A percentile compares a stretch with the other conserved stretches of the same genome.
Conservation (phyloP, 2,888 invertebrate species). For the Cephus nigrinus region DNA sequence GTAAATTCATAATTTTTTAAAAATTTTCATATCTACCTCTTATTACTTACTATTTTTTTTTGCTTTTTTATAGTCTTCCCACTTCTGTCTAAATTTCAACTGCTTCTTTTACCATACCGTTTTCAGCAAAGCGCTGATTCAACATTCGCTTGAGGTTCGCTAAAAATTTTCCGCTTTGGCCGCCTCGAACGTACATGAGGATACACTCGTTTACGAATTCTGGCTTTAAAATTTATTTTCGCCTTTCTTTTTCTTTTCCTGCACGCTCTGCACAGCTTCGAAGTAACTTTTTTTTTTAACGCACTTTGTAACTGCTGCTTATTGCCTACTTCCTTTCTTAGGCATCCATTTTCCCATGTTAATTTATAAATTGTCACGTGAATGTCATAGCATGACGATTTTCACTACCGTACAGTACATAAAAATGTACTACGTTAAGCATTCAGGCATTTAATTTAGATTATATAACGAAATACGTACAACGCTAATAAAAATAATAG, state of each 20-base stretch:
- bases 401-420: background rate
- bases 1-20: background rate
- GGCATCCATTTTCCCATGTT: background rate
- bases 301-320: background rate
- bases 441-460: background rate
- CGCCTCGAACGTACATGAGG: background rate
- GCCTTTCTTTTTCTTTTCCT: background rate
- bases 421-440: background rate
- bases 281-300: background rate
- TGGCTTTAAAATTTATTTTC: background rate
- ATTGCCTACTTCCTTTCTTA: background rate
- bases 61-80: background rate
- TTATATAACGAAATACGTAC: background rate
- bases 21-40: background rate
- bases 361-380: background rate
- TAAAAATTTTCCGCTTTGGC: background rate
- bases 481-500: background rate
- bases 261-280: background rate
- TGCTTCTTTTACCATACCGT: background rate
- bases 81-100: background rate
- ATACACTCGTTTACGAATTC: background rate
- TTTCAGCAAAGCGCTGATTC: background rate
- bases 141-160: background rate
- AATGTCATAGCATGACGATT: background rate
- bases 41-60: background rate